Base-by-base conservation (phyloP, 2,888 invertebrate species). In the Pilophorus perplexus region DNA sequence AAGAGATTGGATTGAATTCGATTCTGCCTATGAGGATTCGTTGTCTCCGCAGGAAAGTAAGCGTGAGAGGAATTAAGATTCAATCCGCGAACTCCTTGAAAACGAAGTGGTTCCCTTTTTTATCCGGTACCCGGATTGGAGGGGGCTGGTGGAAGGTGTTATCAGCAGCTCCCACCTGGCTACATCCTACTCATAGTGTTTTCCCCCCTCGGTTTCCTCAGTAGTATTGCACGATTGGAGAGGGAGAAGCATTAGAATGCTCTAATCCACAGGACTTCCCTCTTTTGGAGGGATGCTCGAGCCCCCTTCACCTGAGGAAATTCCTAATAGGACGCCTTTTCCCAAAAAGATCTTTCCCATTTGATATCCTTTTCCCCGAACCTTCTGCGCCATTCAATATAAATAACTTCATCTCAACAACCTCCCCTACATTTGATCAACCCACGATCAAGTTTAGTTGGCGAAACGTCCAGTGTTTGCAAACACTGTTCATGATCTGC, bases 41-140 rank as follows among this genome's bases (percentile, higher is more conserved):
- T 33, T 33, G 33, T 33, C 6, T 6, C 6, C 33, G 33, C 6
- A 33, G 6, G 33, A 8, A 33, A 33, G 33, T 33, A 33, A 33
- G 33, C 33, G 12, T 12, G 33, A 12, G 33, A 33, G 27, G 59
- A 59, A 59, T 59, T 59, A 59, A 59, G 59, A 59, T 59, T 59
- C 59, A 59, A 44, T 42, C 59, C 59, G 20, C 59, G 44, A 59
- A 44, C 59, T 59, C 59, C 44, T 59, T 44, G 59, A 59, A 59
- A 59, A 59, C 59, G 59, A 44, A 59, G 44, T 22, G 25, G 37
- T 18, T 59, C 33, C 25, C 44, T 18, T 42, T 59, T 59, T 42
- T 42, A 42, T 42, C 59, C 25, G 59, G 27, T 12, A 5, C 23
- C 44, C 4, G 59, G 22, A 27, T 4, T n/a, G n/a, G n/a, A n/a